Percentiles rank a stretch among this genome's conserved stretches.
phyloP scores from a whole-genome alignment of 2,113 vertebrate species.

The Cynopterus brachyotis region DNA sequence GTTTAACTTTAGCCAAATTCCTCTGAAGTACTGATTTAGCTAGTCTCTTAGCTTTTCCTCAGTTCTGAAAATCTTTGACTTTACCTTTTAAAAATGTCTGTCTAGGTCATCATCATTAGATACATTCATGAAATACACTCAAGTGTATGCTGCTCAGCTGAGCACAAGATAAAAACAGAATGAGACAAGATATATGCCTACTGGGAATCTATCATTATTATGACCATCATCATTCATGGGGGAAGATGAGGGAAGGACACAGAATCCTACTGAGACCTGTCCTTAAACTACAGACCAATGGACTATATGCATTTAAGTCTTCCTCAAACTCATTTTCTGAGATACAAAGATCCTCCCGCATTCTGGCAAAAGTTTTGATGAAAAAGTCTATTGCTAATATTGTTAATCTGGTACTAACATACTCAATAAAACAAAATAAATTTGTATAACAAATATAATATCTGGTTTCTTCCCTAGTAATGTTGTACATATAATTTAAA shows the following conservation, averaged over 20 bases:
- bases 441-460: not conserved
- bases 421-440: not conserved
- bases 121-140: conserved; percentile 15
- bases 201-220: not conserved
- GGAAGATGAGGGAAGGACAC: not conserved
- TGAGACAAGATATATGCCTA: not conserved
- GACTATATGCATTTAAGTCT: not conserved
- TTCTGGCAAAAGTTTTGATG: not conserved
- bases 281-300: not conserved
- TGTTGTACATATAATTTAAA: not conserved
- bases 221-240: not conserved
- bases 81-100: not conserved
- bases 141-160: not conserved
- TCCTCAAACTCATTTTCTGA: not conserved
- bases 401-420: not conserved
- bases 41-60: not conserved
- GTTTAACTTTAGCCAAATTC: not conserved
- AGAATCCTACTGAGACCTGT: not conserved
- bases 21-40: not conserved
- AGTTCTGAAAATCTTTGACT: not conserved
- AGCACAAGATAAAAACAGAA: conserved; percentile 44
- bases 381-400: not conserved
- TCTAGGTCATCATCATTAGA: not conserved
- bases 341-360: not conserved
- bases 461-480: not conserved